Evolutionary conservation across 2,113 vertebrate genomes (phyloP), one percentile per base, ranked within the genome.

Genomic region (Ivindomyrus marchei): DNA sequence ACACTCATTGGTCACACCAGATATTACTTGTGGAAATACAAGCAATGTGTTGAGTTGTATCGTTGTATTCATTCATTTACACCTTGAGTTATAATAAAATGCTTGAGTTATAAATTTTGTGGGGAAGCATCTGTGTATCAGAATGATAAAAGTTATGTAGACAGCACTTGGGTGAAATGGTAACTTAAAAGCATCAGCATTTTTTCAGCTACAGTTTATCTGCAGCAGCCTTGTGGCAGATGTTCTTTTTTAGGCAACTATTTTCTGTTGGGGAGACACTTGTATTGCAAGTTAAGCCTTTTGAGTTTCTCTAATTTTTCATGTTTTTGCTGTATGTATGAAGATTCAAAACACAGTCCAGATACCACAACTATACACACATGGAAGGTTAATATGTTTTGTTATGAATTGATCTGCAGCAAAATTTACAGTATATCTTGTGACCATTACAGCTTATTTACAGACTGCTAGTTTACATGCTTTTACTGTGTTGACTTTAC

Each of bases 171-270:
- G 52, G 17, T 42, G 52, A 70, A 88, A 46, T 74, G 70, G 80
- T 50, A 17, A 27, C 88, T 66, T 77, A n/a, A 50, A 39, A 24
- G 70, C 45, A 74, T 46, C 62, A 89, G 42, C 74, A 80, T 15
- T 89, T 74, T 49, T 27, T 74, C 42, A 88, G 58, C 56, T 49
- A 66, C 36, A 74, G 58, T 62, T 88, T 70, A 47, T 88, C 88
- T 70, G 45, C 45, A 66, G 24, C 19, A 19, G 3, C 62, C 88
- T 21, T 47, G 42, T 7, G 88, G 88, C 58, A 88, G 39, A 46
- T 27, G 56, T n/a, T 70, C 58, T 70, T 80, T 89, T 89, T 52
- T 6, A 31, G 42, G 9, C n/a, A 31, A 50, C 27, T 46, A 36
- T 70, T 89, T 89, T 27, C 39, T n/a, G 70, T 83, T 42, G 39